Percentiles rank a stretch among this genome's conserved stretches.
phyloP scores from a whole-genome alignment of 2,888 invertebrate genomes.

The Hedychridium roseum region DNA sequence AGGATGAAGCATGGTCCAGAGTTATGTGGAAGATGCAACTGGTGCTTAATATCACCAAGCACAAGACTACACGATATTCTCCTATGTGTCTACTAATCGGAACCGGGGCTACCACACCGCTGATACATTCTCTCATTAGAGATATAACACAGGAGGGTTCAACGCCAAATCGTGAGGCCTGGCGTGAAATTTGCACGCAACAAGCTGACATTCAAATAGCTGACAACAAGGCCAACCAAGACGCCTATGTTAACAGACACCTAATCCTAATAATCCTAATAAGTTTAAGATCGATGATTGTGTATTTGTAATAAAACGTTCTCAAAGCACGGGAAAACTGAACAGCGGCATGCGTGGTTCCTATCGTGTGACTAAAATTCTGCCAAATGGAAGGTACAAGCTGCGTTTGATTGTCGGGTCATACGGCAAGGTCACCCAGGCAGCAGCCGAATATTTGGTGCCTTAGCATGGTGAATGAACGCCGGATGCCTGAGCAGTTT shows the following conservation, averaged over 20 bases:
- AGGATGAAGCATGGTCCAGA: neutral
- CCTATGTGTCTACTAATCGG: neutral
- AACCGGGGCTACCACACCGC: neutral
- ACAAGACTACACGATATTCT: neutral
- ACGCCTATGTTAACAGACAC: neutral
- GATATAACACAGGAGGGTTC: neutral
- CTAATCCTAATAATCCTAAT: neutral
- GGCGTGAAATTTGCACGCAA: neutral
- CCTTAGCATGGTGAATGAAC: neutral
- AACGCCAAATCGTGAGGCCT: neutral
- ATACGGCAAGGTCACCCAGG: neutral
- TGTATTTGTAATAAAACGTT: neutral
- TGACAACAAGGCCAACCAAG: neutral
- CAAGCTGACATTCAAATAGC: neutral
- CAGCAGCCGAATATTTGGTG: neutral
- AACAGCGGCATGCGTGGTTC: neutral
- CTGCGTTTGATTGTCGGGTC: neutral
- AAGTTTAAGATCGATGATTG: neutral
- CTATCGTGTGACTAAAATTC: neutral
- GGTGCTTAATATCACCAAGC: neutral
- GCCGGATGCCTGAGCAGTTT: neutral
- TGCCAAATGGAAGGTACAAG: neutral
- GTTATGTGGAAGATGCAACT: neutral
- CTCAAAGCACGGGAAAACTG: neutral
- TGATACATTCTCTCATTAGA: neutral